Base-by-base conservation (phyloP, 2,888 invertebrate genomes). In the Meghimatium bilineatum region DNA sequence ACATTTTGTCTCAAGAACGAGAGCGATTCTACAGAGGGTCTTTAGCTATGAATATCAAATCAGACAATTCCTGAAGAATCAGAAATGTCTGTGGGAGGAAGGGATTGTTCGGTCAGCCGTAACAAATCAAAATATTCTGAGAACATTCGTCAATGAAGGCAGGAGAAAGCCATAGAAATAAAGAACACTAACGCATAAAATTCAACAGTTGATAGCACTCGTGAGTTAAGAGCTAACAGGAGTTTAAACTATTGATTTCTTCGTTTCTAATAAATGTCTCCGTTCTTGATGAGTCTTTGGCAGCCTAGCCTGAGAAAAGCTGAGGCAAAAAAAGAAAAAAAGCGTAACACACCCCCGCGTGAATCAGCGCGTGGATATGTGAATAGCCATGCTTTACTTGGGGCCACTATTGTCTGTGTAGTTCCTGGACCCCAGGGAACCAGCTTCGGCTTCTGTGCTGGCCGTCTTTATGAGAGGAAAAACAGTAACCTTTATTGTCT, bases 161-260 rank as follows among this genome's bases (percentile, higher is more conserved):
- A 26, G 60, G 32, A 6, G 1, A 56, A 56, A 56, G 44, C 5
- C 17, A 56, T 3, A 36, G 72, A 72, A 20, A 5, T n/a, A 38
- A 71, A 34, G 36, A 26, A 71, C 34, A 71, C 2, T 71, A 36
- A 5, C 6, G 12, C 44, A 44, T 44, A 12, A 44, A 44, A 44
- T 44, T 5, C 44, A 44, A 44, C 44, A 44, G 44, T 44, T 44
- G 44, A 44, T 44, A 36, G 63, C 77, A 77, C 63, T 66, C 36
- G n/a, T 63, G 77, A 63, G 63, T 60, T 77, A 44, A 63, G 63
- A 77, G 77, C 63, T 56, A 77, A 77, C 63, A 77, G 34, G 77
- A 77, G 63, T 77, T 77, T 8, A 77, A 66, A 63, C n/a, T 77
- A 77, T 77, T 77, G 77, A 77, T 77, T 77, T 77, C 38, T 60